These are phyloP conservation scores for Labeo calbasu DNA, from an alignment of 2,797 vertebrate genomes.

Conservation along the genomic window DNA sequence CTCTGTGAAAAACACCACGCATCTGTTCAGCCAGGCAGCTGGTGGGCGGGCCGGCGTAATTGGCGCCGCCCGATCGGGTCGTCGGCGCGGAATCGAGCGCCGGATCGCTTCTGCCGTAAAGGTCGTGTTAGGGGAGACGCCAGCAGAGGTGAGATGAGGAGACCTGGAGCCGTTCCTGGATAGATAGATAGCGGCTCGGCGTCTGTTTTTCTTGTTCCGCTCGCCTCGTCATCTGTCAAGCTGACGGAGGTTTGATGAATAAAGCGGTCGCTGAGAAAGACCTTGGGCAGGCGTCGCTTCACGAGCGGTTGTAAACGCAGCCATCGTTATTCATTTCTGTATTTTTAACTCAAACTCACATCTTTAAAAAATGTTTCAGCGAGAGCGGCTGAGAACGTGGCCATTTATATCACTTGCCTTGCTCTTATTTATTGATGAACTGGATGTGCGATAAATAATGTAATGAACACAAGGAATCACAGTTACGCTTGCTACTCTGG, in stretches of 20 bases:
- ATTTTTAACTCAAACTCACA: neutral
- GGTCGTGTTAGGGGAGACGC: neutral
- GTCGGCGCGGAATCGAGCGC: conserved; percentile 31
- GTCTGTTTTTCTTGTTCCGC: conserved; percentile 20
- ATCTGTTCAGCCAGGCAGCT: conserved; percentile 57
- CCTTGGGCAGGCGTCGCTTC: conserved; percentile 39
- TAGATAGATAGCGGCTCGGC: conserved; percentile 36
- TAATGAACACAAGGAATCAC: conserved; percentile 17
- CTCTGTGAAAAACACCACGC: conserved; percentile 58
- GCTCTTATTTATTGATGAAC: conserved; percentile 32
- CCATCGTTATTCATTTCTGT: conserved; percentile 2
- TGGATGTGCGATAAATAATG: conserved; percentile 18
- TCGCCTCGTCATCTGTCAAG: conserved; percentile 39
- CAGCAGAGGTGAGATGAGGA: neutral
- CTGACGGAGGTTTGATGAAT: conserved; percentile 47
- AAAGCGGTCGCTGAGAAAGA: conserved; percentile 33
- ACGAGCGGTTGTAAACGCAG: conserved; percentile 7
- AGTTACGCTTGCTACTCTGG: neutral
- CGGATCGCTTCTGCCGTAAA: conserved; percentile 29
- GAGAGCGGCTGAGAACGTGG: neutral
- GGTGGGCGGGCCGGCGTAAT: conserved; percentile 49
- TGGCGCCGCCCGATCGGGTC: conserved; percentile 47
- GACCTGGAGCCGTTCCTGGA: conserved; percentile 13
- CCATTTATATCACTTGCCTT: conserved; percentile 12
- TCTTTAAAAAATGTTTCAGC: conserved; percentile 6